Evolutionary conservation across 2,113 vertebrate species (phyloP), one percentile per base, ranked within the genome.

Genomic region (Xenopus borealis): DNA sequence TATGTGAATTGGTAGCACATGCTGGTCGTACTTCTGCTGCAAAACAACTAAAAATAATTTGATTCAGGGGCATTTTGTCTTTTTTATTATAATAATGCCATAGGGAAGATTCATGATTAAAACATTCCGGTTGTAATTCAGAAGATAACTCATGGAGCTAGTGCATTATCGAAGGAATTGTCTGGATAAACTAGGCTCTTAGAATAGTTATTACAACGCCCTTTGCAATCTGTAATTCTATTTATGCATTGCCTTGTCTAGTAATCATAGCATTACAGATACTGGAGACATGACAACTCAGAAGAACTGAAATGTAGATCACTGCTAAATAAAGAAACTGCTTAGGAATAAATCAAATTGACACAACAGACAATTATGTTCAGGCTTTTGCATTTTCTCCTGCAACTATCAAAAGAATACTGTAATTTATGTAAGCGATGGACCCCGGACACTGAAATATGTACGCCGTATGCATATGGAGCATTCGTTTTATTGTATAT

Each of bases 21-120:
- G 67, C 33, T 62, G 30, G 47, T 70, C 72, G 19, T 52, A 61
- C 40, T 47, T 68, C 67, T 70, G 59, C 67, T 70, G 74, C 47
- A 76, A 64, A 76, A 69, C 66, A 70, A 76, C 58, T 70, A 76
- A 76, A 76, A 76, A 70, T 76, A 86, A 81, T 88, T 84, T 86
- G 72, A 78, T 80, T 86, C 78, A 78, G 75, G 73, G 1, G 62
- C 83, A 59, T 81, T 83, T 81, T 82, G 71, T 81, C 82, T 81
- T 84, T 87, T 85, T 87, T 83, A 88, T 88, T 90, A 84, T 82
- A 84, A 85, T 89, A 85, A 81, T 69, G 81, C 84, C 84, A 83
- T 83, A 83, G 62, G 82, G 81, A 70, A 79, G 82, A 82, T 83
- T 87, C 78, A 57, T 53, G 79, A 81, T 72, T 18, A 19, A 78